These are phyloP conservation scores for Cyrtorhinus lividipennis DNA, from an alignment of 1,140 invertebrate genomes.

Conservation along the genomic window DNA sequence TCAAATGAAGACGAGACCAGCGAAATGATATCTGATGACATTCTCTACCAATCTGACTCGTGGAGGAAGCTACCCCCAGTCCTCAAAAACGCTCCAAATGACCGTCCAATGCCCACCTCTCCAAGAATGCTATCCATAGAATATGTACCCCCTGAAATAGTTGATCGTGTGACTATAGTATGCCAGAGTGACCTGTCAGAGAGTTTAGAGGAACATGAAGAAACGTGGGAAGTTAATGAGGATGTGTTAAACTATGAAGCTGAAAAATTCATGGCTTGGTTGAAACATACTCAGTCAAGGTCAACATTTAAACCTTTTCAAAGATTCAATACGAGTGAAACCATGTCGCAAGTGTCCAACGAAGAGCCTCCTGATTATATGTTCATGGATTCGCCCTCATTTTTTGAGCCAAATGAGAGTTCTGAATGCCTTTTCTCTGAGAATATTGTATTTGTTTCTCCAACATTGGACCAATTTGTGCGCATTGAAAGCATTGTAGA, in stretches of 20 bases:
- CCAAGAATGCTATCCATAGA: background rate
- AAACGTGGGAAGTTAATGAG: background rate
- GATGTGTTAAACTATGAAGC: background rate
- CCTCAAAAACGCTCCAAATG: background rate
- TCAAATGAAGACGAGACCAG: background rate
- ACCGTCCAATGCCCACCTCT: background rate
- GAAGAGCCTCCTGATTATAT: background rate
- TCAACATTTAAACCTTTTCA: too few species aligned
- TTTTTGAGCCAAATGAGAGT: background rate
- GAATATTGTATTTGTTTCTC: background rate
- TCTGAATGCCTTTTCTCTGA: background rate
- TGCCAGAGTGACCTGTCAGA: background rate
- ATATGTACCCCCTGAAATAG: too few species aligned
- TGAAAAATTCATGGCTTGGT: background rate
- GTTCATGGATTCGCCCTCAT: background rate
- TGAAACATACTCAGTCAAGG: background rate
- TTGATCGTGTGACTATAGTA: too few species aligned
- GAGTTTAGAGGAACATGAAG: background rate
- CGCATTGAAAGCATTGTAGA: background rate
- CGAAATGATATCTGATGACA: constrained; percentile 1
- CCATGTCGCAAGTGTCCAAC: background rate
- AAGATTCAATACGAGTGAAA: too few species aligned
- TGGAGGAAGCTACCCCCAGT: background rate
- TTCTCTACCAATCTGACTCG: background rate
- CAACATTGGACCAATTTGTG: background rate